phyloP scores from a whole-genome alignment of 2,888 invertebrate genomes.

The Caenorhabditis afra region DNA sequence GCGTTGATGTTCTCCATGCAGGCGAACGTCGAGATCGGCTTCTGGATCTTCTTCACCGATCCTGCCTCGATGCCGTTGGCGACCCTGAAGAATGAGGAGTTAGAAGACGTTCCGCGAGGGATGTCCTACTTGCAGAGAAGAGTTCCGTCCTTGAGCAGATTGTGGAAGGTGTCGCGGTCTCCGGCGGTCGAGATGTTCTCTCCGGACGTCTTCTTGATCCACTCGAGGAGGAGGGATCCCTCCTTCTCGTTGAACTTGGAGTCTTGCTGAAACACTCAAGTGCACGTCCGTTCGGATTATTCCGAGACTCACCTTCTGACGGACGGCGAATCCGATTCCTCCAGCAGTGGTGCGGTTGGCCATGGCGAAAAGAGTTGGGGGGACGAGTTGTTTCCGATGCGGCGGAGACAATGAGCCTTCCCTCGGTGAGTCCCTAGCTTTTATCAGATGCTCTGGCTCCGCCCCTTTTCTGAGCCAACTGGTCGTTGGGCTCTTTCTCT shows the following conservation, averaged over 20 bases:
- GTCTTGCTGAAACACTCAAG: constrained; percentile 86
- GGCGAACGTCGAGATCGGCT: constrained; percentile 93
- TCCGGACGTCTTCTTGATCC: constrained; percentile 91
- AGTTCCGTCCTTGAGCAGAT: constrained; percentile 90
- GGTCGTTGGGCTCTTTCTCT: neutral
- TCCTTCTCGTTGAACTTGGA: constrained; percentile 96
- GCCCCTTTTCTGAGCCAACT: constrained; percentile 45
- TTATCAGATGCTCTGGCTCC: constrained; percentile 53
- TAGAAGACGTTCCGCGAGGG: neutral
- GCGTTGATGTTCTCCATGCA: constrained; percentile 99
- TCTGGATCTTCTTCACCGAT: constrained; percentile 92
- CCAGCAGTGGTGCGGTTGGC: constrained; percentile 79
- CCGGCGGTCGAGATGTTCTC: constrained; percentile 86
- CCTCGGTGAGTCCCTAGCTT: constrained; percentile 16
- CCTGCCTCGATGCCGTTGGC: constrained; percentile 91
- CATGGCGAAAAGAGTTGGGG: constrained; percentile 58
- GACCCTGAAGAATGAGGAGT: constrained; percentile 84
- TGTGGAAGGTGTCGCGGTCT: constrained; percentile 94
- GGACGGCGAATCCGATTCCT: constrained; percentile 79
- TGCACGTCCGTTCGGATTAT: neutral
- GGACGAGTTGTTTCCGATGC: constrained; percentile 10
- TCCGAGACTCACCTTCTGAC: constrained; percentile 71
- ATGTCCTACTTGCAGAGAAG: constrained; percentile 89
- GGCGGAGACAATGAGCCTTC: constrained; percentile 38
- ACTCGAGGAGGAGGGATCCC: constrained; percentile 92